phyloP scores from a whole-genome alignment of 1,140 invertebrate genomes.

The Bombus superbus region DNA sequence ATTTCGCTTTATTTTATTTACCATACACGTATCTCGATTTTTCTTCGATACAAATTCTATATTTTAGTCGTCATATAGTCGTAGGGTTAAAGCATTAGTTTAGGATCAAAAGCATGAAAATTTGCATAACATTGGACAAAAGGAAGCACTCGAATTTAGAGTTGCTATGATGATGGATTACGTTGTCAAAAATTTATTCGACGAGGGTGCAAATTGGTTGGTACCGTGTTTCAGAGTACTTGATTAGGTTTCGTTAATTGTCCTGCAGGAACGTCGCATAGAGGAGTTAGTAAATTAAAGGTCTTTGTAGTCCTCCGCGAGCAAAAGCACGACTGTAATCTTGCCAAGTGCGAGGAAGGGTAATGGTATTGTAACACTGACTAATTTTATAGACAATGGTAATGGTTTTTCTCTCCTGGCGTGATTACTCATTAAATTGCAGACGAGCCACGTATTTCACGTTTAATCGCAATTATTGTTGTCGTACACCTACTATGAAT shows the following conservation, averaged over 20 bases:
- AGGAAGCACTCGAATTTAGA: too few relatives aligned
- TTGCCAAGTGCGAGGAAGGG: constrained; percentile 32
- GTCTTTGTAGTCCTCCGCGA: constrained; percentile 35
- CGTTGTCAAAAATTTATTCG: constrained; percentile 12
- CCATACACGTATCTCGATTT: too few relatives aligned
- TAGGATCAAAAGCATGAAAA: too few relatives aligned
- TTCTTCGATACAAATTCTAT: too few relatives aligned
- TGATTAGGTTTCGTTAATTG: constrained; percentile 49
- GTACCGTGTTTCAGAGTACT: neutral
- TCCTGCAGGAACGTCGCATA: constrained; percentile 23
- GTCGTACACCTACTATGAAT: too few relatives aligned
- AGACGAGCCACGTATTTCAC: neutral
- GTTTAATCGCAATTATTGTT: neutral
- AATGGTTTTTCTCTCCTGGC: constrained; percentile 28
- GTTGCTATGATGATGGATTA: neutral
- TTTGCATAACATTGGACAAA: too few relatives aligned
- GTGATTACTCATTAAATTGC: constrained; percentile 22
- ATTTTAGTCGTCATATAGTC: too few relatives aligned
- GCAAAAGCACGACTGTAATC: constrained; percentile 40
- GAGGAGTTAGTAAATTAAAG: constrained; percentile 36
- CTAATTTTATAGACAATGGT: constrained; percentile 50
- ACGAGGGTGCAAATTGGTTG: neutral
- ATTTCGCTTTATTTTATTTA: too few relatives aligned
- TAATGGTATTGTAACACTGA: constrained; percentile 46
- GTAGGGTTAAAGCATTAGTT: too few relatives aligned